Base-by-base conservation (phyloP, 2,888 invertebrate genomes). In the Dolomedes plantarius region DNA sequence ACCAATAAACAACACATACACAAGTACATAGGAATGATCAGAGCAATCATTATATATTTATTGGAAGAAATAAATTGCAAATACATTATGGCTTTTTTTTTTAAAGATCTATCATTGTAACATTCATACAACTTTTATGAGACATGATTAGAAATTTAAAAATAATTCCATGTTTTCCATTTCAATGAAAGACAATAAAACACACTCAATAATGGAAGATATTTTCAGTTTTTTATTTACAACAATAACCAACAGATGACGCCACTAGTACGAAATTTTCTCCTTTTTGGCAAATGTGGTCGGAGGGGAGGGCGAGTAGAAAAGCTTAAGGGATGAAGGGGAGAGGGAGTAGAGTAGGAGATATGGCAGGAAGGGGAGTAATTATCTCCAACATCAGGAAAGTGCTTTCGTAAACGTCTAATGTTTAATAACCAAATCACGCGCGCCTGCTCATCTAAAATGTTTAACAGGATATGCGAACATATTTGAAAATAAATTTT, bases 251-350 rank as follows among this genome's bases (percentile, higher is more conserved):
- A 73, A 85, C 41, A 85, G 83, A 77, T 77, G 83, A 31, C 83
- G 83, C 83, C 83, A 85, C 83, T 50, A 67, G 67, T 67, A 41
- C 73, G n/a, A 81, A 74, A 32, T 73, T 41, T 41, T 32, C 56
- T 74, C 29, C 50, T 56, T 74, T 65, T 13, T 36, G 36, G 36
- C 7, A 36, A 36, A 36, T 36, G 36, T 36, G 36, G 36, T 27
- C 19, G 16, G 67, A 39, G 41, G n/a, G 6, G 39, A 0, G 9
- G 56, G 27, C 31, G 72, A 23, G 62, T 6, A 62, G 27, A 68
- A 36, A 39, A 68, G 39, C n/a, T 46, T 46, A 65, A 65, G 16
- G 28, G 29, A 29, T 65, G 65, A 31, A 65, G 31, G 62, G 23
- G 27, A n/a, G n/a, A 9, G 31, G 31, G 31, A 9, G 29, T 62